phyloP scores from a whole-genome alignment of 1,140 invertebrate genomes.

The roundworm (Caenorhabditis elegans) region DNA sequence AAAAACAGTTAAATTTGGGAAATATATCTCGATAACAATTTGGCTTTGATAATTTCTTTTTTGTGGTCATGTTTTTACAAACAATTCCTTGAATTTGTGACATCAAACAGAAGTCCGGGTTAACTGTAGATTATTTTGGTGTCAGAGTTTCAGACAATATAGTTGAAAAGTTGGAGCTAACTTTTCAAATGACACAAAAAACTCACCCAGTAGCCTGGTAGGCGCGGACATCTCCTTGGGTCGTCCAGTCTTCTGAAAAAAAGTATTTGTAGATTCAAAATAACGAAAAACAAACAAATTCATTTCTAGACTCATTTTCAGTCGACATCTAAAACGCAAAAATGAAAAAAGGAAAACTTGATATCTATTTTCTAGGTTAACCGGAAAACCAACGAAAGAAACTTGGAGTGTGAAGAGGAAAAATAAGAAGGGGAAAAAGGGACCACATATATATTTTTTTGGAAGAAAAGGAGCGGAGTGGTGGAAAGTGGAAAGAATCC shows the following conservation, averaged over 20 bases:
- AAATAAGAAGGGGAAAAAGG: neutral
- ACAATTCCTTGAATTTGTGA: no score
- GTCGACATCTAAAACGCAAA: no score
- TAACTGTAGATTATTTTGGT: no score
- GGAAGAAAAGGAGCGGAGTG: neutral
- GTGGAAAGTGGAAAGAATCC: neutral
- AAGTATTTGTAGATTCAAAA: no score
- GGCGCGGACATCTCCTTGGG: constrained; percentile 27
- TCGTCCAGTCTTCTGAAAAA: constrained; percentile 26
- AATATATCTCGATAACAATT: no score
- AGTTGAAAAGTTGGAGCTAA: no score
- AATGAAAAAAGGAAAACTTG: constrained; percentile 7
- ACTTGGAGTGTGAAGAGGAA: neutral
- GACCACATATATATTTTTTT: neutral
- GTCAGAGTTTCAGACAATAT: no score
- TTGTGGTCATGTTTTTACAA: no score
- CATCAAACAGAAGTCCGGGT: no score
- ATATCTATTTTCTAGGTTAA: constrained; percentile 5
- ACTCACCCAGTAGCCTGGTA: constrained; percentile 30
- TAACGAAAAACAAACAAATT: neutral
- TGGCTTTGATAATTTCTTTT: no score
- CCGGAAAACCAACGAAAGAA: neutral
- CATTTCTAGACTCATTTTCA: neutral
- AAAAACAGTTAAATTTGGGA: no score
- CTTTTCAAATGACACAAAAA: neutral